Percentiles rank a stretch among this genome's conserved stretches.
Conservation (phyloP, 2,888 invertebrate genomes). For the Protonemura montana region DNA sequence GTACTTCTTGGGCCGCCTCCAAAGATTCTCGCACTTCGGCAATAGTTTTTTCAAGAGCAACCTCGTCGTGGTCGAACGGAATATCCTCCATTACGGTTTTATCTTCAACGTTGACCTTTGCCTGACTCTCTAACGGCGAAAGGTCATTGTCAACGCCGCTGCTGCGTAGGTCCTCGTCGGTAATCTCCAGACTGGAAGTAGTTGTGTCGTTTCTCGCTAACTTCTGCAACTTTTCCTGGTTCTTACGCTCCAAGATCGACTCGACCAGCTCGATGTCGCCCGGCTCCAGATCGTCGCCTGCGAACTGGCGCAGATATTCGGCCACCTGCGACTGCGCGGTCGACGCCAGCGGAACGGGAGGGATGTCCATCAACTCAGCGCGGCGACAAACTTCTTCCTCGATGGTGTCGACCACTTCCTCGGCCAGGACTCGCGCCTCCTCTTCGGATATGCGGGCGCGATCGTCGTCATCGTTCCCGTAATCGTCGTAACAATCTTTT, state of each 20-base stretch:
- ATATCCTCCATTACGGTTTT: constrained; percentile 62
- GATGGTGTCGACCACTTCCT: constrained; percentile 63
- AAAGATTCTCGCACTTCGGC: constrained; percentile 75
- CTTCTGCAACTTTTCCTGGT: constrained; percentile 58
- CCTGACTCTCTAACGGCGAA: constrained; percentile 69
- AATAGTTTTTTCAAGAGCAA: constrained; percentile 64
- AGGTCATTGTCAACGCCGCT: constrained; percentile 74
- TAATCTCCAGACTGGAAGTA: constrained; percentile 65
- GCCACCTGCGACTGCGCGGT: constrained; percentile 57
- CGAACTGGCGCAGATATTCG: constrained; percentile 59
- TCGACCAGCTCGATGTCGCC: constrained; percentile 61
- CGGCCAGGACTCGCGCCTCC: constrained; percentile 63
- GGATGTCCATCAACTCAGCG: constrained; percentile 50
- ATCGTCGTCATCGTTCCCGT: constrained; percentile 54
- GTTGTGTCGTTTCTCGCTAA: constrained; percentile 60
- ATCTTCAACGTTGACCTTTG: constrained; percentile 59
- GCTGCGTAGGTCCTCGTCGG: constrained; percentile 74
- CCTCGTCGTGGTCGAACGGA: constrained; percentile 52
- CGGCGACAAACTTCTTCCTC: constrained; percentile 63
- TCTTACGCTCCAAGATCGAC: constrained; percentile 62
- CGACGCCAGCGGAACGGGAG: constrained; percentile 51
- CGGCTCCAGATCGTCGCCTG: constrained; percentile 61
- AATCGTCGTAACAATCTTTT: constrained; percentile 57
- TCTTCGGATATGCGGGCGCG: constrained; percentile 58
- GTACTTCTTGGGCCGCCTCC: constrained; percentile 74